Conservation (phyloP, 2,113 vertebrate genomes). For the Forbesichthys papilliferus region DNA sequence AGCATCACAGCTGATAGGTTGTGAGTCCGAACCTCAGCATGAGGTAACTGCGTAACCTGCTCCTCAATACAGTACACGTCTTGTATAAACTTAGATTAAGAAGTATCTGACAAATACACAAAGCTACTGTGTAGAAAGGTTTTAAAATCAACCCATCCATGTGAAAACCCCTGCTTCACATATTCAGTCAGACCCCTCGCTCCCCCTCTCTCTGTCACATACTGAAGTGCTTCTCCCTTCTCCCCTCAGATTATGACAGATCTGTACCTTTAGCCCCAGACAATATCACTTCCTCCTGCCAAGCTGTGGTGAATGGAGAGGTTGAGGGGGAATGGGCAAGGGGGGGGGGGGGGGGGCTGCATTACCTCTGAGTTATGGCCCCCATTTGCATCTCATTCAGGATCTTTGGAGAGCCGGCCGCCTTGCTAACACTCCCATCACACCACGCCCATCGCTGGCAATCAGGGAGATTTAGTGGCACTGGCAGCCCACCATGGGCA, state of each 20-base stretch:
- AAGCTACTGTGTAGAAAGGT: no score
- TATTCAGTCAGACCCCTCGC: background rate
- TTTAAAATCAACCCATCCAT: no score
- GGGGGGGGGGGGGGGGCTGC: constrained; percentile 79
- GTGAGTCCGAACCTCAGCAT: no score
- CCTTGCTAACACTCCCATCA: constrained; percentile 77
- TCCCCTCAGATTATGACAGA: constrained; percentile 57
- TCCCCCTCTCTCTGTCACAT: background rate
- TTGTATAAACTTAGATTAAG: no score
- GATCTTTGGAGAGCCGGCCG: constrained; percentile 87
- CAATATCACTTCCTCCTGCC: constrained; percentile 68
- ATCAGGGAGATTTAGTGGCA: constrained; percentile 82
- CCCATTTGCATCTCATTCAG: constrained; percentile 97
- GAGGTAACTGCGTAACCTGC: no score
- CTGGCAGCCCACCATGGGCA: constrained; percentile 58
- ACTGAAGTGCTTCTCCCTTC: constrained; percentile 15
- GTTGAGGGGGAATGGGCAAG: constrained; percentile 59
- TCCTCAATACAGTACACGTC: no score
- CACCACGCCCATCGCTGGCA: constrained; percentile 73
- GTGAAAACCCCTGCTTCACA: background rate
- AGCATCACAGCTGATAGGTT: background rate
- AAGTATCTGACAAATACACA: no score
- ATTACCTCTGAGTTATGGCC: constrained; percentile 94
- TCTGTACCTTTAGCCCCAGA: constrained; percentile 67
- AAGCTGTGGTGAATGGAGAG: constrained; percentile 73